Conservation (phyloP, 1,140 invertebrate genomes). For the Ips nitidus region DNA sequence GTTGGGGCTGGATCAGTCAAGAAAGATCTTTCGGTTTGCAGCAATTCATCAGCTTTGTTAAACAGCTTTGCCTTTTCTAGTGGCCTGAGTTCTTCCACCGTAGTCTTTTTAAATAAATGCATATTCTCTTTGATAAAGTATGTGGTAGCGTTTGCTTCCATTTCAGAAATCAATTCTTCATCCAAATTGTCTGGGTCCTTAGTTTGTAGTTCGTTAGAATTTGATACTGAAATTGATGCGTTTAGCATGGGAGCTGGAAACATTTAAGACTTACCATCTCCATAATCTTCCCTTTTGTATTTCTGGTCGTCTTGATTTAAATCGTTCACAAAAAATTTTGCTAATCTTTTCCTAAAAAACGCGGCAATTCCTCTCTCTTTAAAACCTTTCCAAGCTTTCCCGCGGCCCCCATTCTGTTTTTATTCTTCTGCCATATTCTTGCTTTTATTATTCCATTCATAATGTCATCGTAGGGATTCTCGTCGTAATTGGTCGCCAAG, state of each 20-base stretch:
- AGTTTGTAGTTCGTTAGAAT: neutral
- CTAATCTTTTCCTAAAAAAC: slow-evolving; percentile 35
- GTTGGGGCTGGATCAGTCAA: slow-evolving; percentile 2
- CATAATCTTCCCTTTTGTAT: too few relatives aligned
- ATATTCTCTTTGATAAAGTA: slow-evolving; percentile 14
- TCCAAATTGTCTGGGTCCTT: slow-evolving; percentile 5
- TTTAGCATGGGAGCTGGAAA: too few relatives aligned
- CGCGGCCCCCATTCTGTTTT: too few relatives aligned
- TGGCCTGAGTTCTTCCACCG: slow-evolving; percentile 3
- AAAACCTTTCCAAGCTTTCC: too few relatives aligned
- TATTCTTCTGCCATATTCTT: slow-evolving; percentile 28
- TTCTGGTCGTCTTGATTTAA: too few relatives aligned
- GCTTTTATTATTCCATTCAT: slow-evolving; percentile 26
- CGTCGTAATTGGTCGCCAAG: neutral
- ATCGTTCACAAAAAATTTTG: slow-evolving; percentile 37
- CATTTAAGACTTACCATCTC: too few relatives aligned
- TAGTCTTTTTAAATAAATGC: slow-evolving; percentile 11
- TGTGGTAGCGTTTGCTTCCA: slow-evolving; percentile 18
- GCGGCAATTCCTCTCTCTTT: too few relatives aligned
- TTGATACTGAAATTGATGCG: too few relatives aligned
- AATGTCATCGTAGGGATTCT: slow-evolving; percentile 22
- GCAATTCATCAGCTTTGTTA: slow-evolving; percentile 19
- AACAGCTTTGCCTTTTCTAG: slow-evolving; percentile 20
- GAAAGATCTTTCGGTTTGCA: slow-evolving; percentile 5
- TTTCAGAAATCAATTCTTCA: slow-evolving; percentile 17